Evolutionary conservation across 2,797 vertebrate genomes (phyloP), one percentile per base, ranked within the genome.

Genomic region (Myiothlypis chrysogaster): DNA sequence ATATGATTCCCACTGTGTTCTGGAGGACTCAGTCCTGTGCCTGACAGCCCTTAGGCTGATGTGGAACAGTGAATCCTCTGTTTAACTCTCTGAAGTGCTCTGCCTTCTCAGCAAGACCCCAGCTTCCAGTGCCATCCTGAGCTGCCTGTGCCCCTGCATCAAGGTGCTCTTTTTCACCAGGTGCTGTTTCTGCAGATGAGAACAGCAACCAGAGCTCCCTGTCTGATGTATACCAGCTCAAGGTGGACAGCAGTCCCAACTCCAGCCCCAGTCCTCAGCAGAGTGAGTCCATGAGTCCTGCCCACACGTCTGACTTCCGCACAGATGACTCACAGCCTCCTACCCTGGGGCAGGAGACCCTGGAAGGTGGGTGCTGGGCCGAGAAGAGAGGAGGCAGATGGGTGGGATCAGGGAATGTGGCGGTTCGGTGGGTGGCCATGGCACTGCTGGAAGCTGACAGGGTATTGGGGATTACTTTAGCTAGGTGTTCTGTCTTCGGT

Each of bases 131-230:
- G 84, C 61, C 0, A 0, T 47, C 10, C n/a, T 53, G 0, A 23
- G 86, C 59, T 70, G 47, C 81, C 49, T 22, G 20, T 84, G 75
- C 75, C 35, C 6, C 25, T 60, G 78, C 27, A 78, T 95, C 90
- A 94, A 90, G n/a, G 55, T 93, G 39, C 83, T 90, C 71, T 94
- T 89, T 63, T 87, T 92, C 75, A 96, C 61, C 44, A 95, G 83
- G 47, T 83, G 84, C 91, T 95, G 95, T 93, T 79, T 94, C 97
- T 97, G 68, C 97, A 99, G 99, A 99, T 98, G 99, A 99, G 97
- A 99, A 99, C 97, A 99, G 99, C 98, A 99, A 99, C 97, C 99
- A 99, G 98, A 99, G 99, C 93, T 99, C 99, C 65, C 95, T 99
- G 96, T 99, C 99, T 0, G 99, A 99, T 1, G 98, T 98, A 56